phyloP scores from a whole-genome alignment of 1,140 invertebrate species.

The Notospermus geniculatus region DNA sequence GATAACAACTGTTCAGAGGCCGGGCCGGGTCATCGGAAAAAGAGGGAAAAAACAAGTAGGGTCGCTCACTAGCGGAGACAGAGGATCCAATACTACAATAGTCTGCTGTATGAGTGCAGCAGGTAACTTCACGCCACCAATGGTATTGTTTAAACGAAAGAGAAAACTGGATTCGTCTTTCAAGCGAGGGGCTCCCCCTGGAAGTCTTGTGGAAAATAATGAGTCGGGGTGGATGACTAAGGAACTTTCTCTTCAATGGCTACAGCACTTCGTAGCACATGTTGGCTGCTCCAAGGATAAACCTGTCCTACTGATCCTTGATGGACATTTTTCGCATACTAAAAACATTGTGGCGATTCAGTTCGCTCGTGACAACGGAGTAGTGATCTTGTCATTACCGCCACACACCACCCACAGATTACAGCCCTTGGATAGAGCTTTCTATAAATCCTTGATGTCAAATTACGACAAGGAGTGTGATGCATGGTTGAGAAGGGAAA shows the following conservation, averaged over 20 bases:
- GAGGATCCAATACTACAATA: too few species aligned
- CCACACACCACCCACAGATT: slow-evolving; percentile 50
- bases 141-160: too few species aligned
- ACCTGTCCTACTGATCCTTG: not conserved
- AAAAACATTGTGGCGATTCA: not conserved
- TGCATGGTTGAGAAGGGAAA: slow-evolving; percentile 30
- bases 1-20: too few species aligned
- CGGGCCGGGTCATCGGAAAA: too few species aligned
- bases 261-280: slow-evolving; percentile 3
- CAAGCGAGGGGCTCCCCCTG: too few species aligned
- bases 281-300: not conserved
- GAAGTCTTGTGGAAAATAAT: too few species aligned
- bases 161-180: too few species aligned
- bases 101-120: too few species aligned
- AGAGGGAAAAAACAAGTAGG: too few species aligned
- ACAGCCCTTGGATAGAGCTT: slow-evolving; percentile 49
- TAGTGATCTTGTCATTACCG: slow-evolving; percentile 48
- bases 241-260: not conserved
- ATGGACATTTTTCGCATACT: slow-evolving; percentile 3
- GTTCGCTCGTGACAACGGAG: slow-evolving; percentile 64
- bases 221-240: slow-evolving; percentile 3
- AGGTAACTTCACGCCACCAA: too few species aligned
- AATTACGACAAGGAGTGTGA: slow-evolving; percentile 42
- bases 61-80: too few species aligned
- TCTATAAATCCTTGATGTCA: slow-evolving; percentile 48